Evolutionary conservation across 1,140 invertebrate genomes (phyloP), one percentile per base, ranked within the genome.

Genomic region (Bombus haemorrhoidalis): DNA sequence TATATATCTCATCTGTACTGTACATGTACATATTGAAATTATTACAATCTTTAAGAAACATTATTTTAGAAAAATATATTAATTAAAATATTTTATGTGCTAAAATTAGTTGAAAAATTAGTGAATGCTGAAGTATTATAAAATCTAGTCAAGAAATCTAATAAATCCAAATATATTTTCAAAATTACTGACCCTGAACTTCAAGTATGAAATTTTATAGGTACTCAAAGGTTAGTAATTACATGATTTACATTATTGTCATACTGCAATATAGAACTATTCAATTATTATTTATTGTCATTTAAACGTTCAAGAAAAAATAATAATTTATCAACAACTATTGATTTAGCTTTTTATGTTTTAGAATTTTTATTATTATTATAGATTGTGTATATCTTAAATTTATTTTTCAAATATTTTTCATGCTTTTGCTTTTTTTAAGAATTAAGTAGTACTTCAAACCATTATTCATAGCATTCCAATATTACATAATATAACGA

Each of bases 131-230:
- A 79, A 43, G 64, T 79, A 79, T 64, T 79, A 69, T 69, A 39
- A 47, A 79, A 68, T 41, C 10, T 39, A 41, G 41, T 68, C 68
- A 83, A 71, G 47, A 69, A 69, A 78, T n/a, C n/a, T n/a, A n/a
- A n/a, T n/a, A n/a, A n/a, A n/a, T n/a, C 53, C 62, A 59, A 85
- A 85, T 85, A 47, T 85, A 85, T 85, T 85, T 85, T 80, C 77
- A 80, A 77, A 85, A 80, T 85, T 85, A 85, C 68, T 72, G 76
- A 85, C 76, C 68, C 82, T 53, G 76, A 72, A 59, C 83, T 85
- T 85, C 68, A 79, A 85, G 57, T 80, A 85, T 85, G 77, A 85
- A 85, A 85, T 85, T 85, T 85, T 85, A 34, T 85, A 85, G 32
- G 69, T 72, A 79, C 39, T 85, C 41, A 72, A 85, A 85, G 83